Evolutionary conservation across 2,113 vertebrate species (phyloP).

Genomic region (Tupaia tana): DNA sequence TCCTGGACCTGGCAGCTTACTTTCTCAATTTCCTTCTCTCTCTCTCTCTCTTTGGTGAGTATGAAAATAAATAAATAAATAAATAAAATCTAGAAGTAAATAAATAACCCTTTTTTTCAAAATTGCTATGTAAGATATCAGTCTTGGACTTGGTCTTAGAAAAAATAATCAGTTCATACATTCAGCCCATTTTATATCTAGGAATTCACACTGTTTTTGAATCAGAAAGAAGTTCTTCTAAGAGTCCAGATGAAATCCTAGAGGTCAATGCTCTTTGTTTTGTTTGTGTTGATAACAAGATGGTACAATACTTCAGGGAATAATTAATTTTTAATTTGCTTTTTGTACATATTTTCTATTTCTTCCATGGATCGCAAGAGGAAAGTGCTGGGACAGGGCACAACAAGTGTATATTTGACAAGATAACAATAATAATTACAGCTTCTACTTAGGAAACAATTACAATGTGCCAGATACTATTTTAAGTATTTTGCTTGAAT

Average conservation of each 20-base stretch:
- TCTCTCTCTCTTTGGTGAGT: too few species aligned
- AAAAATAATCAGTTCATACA: neutral
- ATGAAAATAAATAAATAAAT: too few species aligned
- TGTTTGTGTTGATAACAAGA: neutral
- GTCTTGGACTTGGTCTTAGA: neutral
- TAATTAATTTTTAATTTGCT: neutral
- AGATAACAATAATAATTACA: neutral
- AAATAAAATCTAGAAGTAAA: too few species aligned
- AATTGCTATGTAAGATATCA: neutral
- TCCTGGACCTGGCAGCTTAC: too few species aligned
- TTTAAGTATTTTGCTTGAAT: neutral
- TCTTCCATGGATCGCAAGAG: neutral
- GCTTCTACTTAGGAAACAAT: conserved; percentile 1
- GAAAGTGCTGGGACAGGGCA: neutral
- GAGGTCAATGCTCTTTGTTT: neutral
- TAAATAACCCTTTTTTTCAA: too few species aligned
- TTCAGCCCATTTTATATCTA: neutral
- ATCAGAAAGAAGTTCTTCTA: neutral
- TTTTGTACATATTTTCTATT: neutral
- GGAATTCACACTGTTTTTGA: neutral
- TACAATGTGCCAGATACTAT: neutral
- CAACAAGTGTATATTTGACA: neutral
- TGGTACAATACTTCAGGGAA: neutral
- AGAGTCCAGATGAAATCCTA: neutral
- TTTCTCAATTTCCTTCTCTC: too few species aligned